phyloP scores from a whole-genome alignment of 2,888 invertebrate species.

The Hydraecia micacea region DNA sequence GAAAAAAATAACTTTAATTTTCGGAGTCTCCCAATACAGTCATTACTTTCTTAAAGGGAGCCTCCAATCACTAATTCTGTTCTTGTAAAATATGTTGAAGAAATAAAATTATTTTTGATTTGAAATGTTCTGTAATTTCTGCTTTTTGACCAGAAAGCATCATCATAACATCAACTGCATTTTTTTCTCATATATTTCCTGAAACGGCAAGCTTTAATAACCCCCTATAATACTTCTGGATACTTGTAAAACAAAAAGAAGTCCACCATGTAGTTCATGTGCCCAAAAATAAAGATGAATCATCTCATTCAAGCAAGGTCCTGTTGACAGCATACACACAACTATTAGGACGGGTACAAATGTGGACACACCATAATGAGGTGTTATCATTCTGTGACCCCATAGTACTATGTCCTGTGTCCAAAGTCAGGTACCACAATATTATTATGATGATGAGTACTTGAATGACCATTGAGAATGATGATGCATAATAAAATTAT shows the following conservation, averaged over 20 bases:
- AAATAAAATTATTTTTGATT: too few relatives aligned
- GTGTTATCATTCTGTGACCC: background rate
- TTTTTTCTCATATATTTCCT: too few relatives aligned
- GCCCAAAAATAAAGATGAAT: constrained; percentile 43
- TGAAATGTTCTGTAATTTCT: background rate
- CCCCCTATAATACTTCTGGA: background rate
- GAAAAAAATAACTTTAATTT: too few relatives aligned
- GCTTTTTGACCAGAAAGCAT: background rate
- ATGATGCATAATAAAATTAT: background rate
- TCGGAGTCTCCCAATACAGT: too few relatives aligned
- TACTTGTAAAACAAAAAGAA: background rate
- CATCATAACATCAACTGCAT: background rate
- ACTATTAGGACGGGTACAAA: background rate
- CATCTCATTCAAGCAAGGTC: constrained; percentile 45
- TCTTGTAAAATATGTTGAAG: too few relatives aligned
- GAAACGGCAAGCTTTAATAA: background rate
- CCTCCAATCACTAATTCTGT: too few relatives aligned
- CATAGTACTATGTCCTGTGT: background rate
- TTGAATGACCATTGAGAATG: background rate
- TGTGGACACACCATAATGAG: background rate
- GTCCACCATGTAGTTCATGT: constrained; percentile 11
- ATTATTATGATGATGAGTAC: background rate
- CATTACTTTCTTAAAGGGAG: too few relatives aligned
- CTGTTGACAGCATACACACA: background rate
- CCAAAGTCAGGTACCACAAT: background rate